These are phyloP conservation scores for Lithobates sylvaticus DNA, from an alignment of 2,797 vertebrate species.

Conservation along the genomic window DNA sequence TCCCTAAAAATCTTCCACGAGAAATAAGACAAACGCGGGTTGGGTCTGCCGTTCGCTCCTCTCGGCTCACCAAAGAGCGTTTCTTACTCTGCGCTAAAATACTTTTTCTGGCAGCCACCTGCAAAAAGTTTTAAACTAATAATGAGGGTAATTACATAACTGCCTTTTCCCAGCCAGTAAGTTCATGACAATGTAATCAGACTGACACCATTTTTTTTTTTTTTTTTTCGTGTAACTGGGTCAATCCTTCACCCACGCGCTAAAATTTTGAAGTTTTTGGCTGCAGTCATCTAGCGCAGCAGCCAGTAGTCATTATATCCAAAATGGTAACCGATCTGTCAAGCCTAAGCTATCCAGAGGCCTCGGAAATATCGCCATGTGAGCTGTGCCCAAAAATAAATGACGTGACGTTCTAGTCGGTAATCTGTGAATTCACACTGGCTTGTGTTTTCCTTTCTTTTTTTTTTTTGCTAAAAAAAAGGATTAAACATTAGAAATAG, in stretches of 20 bases:
- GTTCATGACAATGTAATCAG: not conserved
- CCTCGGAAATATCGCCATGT: not conserved
- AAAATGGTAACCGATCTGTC: slow-evolving; percentile 49
- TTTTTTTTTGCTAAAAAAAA: too few species aligned
- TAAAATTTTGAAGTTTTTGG: slow-evolving; percentile 44
- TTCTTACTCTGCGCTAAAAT: too few species aligned
- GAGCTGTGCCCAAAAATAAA: too few species aligned
- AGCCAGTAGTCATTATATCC: slow-evolving; percentile 43
- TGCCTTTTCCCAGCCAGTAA: not conserved
- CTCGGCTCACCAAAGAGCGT: too few species aligned
- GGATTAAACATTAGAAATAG: too few species aligned
- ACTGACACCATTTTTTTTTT: slow-evolving; percentile 1
- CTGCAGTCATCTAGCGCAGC: not conserved
- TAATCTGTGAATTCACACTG: too few species aligned
- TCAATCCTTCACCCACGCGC: slow-evolving; percentile 41
- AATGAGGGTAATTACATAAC: not conserved
- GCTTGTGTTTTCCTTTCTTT: too few species aligned
- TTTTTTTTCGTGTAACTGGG: slow-evolving; percentile 43
- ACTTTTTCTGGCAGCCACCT: not conserved
- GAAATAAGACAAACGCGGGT: too few species aligned
- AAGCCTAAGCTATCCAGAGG: not conserved
- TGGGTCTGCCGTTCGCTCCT: too few species aligned
- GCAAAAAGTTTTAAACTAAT: slow-evolving; percentile 4
- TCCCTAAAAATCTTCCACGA: too few species aligned
- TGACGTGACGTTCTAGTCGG: too few species aligned